These are phyloP conservation scores for Apamea sordens DNA, from an alignment of 2,888 invertebrate genomes.

Conservation along the genomic window DNA sequence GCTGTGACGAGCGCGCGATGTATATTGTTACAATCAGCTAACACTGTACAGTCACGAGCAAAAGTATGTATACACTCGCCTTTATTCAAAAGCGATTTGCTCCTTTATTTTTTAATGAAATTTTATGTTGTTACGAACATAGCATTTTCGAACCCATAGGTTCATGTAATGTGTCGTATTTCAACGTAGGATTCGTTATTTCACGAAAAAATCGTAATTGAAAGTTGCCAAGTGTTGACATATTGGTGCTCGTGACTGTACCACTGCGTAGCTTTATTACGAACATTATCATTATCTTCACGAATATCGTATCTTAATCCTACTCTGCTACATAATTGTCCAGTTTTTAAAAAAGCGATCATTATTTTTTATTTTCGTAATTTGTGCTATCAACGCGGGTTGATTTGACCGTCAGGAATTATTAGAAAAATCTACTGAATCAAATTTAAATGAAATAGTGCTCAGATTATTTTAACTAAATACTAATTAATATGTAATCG, in stretches of 20 bases:
- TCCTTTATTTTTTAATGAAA: no score
- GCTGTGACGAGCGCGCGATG: neutral
- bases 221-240: no score
- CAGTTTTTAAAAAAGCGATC: neutral
- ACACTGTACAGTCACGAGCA: no score
- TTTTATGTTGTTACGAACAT: no score
- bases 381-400: neutral
- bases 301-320: slow-evolving; percentile 18
- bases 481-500: neutral
- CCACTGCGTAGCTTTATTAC: slow-evolving; percentile 13
- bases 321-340: neutral
- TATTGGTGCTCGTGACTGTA: no score
- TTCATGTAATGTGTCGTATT: no score
- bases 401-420: neutral
- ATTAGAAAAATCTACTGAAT: slow-evolving; percentile 3
- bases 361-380: slow-evolving; percentile 6
- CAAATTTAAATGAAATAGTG: slow-evolving; percentile 6
- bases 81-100: no score
- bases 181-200: no score
- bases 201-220: no score
- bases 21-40: slow-evolving; percentile 3
- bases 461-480: neutral
- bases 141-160: no score
- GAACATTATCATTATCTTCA: slow-evolving; percentile 6
- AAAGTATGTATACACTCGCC: no score